Percentiles rank a stretch among this genome's conserved stretches.
These are phyloP conservation scores for Dinothrombium tinctorium DNA, from an alignment of 1,140 invertebrate species.

Conservation along the genomic window DNA sequence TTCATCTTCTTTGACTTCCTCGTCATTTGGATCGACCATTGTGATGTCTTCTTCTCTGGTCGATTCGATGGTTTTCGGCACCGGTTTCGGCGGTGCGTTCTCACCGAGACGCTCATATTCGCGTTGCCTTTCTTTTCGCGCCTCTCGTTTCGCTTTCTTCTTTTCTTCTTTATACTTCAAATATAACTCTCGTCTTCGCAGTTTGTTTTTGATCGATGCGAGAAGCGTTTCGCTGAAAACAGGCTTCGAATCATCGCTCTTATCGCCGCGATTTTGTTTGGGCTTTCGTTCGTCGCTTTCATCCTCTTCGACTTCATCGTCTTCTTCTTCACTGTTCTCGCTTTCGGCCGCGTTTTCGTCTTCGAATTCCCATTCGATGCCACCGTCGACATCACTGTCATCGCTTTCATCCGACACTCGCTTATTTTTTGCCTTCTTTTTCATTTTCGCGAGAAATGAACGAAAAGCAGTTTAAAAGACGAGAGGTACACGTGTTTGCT, in stretches of 20 bases:
- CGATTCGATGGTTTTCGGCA: conserved; percentile 77
- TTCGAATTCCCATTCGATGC: too few species aligned
- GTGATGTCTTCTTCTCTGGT: conserved; percentile 77
- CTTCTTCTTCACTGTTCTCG: too few species aligned
- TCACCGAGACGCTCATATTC: too few species aligned
- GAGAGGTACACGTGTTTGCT: too few species aligned
- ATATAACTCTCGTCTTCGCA: neutral
- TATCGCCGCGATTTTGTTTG: conserved; percentile 14
- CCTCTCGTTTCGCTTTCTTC: conserved; percentile 2
- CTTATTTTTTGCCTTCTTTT: too few species aligned
- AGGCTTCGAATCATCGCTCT: conserved; percentile 46
- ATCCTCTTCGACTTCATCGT: too few species aligned
- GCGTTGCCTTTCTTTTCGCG: neutral
- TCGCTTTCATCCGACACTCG: too few species aligned
- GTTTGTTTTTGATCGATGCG: conserved; percentile 3
- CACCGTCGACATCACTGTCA: too few species aligned
- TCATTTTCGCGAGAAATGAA: too few species aligned
- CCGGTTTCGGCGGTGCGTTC: conserved; percentile 36
- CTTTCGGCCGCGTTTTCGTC: too few species aligned
- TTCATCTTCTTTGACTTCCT: conserved; percentile 46
- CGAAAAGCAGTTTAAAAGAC: too few species aligned
- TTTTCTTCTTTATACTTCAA: conserved; percentile 1
- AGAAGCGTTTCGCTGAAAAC: neutral
- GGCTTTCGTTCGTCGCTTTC: too few species aligned
- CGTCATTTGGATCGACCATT: conserved; percentile 47